phyloP scores from a whole-genome alignment of 2,888 invertebrate genomes.

The Tetranychus truncatus region DNA sequence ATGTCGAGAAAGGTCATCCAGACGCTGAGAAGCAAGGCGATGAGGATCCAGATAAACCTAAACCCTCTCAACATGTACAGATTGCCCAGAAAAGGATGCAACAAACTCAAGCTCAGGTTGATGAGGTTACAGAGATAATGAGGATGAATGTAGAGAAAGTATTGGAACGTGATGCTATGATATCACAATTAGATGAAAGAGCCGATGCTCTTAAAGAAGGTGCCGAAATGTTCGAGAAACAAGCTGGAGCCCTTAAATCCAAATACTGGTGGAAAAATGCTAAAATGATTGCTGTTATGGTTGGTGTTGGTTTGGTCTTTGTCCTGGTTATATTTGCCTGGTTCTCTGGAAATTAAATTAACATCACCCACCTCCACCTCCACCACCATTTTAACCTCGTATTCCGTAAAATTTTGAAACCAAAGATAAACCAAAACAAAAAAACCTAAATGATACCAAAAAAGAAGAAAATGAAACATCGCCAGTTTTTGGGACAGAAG shows the following conservation, averaged over 20 bases:
- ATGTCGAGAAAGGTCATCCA: constrained; percentile 11
- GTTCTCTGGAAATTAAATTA: constrained; percentile 19
- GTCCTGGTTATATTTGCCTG: constrained; percentile 20
- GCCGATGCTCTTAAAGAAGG: constrained; percentile 20
- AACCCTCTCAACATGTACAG: constrained; percentile 7
- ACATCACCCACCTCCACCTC: neutral
- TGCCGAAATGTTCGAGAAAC: constrained; percentile 24
- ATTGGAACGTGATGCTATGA: constrained; percentile 23
- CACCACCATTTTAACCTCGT: too few species aligned
- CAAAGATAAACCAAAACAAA: too few species aligned
- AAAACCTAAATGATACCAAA: too few species aligned
- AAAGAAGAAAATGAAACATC: too few species aligned
- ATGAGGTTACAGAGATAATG: constrained; percentile 23
- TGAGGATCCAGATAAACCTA: constrained; percentile 8
- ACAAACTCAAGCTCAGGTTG: constrained; percentile 30
- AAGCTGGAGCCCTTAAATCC: constrained; percentile 35
- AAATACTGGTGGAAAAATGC: constrained; percentile 37
- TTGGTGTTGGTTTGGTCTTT: constrained; percentile 20
- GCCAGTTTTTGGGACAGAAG: too few species aligned
- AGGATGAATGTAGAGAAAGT: constrained; percentile 23
- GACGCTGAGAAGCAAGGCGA: neutral
- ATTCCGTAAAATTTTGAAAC: too few species aligned
- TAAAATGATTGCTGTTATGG: constrained; percentile 22
- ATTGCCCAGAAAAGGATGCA: constrained; percentile 28
- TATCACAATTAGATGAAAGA: constrained; percentile 22